These are phyloP conservation scores for Mallateleia sp. DNA, from an alignment of 2,888 invertebrate genomes.

Conservation along the genomic window DNA sequence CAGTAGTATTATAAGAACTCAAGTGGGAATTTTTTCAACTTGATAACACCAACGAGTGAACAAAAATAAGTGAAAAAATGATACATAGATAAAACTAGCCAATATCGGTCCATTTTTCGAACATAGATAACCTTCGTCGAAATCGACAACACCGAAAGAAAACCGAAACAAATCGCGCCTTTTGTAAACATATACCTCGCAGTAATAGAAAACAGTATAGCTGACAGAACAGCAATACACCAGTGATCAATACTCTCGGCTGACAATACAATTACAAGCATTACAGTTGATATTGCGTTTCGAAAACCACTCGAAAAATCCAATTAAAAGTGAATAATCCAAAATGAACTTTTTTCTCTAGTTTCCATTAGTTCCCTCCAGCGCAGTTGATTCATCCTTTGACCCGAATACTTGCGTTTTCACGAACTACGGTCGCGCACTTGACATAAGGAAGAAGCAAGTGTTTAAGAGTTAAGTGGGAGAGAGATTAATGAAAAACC, in stretches of 20 bases:
- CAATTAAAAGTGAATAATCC: constrained; percentile 60
- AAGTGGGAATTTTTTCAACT: too few species aligned
- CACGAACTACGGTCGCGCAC: neutral
- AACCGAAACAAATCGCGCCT: constrained; percentile 49
- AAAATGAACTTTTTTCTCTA: constrained; percentile 33
- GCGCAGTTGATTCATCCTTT: neutral
- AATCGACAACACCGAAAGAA: constrained; percentile 26
- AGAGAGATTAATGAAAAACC: too few species aligned
- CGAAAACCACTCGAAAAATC: constrained; percentile 62
- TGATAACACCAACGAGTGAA: too few species aligned
- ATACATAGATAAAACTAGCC: constrained; percentile 6
- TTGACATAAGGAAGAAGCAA: neutral
- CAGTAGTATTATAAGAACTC: too few species aligned
- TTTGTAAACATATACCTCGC: constrained; percentile 54
- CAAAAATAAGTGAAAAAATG: constrained; percentile 2
- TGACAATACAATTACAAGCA: constrained; percentile 61
- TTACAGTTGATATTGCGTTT: constrained; percentile 58
- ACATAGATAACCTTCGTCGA: neutral
- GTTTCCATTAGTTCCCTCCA: constrained; percentile 20
- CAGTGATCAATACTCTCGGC: constrained; percentile 52
- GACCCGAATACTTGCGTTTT: constrained; percentile 22
- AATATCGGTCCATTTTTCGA: constrained; percentile 26
- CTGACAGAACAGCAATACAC: constrained; percentile 62
- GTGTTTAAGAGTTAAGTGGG: neutral
- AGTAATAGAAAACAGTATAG: constrained; percentile 51